phyloP scores from a whole-genome alignment of 2,113 vertebrate genomes.

The Clarias batrachus region DNA sequence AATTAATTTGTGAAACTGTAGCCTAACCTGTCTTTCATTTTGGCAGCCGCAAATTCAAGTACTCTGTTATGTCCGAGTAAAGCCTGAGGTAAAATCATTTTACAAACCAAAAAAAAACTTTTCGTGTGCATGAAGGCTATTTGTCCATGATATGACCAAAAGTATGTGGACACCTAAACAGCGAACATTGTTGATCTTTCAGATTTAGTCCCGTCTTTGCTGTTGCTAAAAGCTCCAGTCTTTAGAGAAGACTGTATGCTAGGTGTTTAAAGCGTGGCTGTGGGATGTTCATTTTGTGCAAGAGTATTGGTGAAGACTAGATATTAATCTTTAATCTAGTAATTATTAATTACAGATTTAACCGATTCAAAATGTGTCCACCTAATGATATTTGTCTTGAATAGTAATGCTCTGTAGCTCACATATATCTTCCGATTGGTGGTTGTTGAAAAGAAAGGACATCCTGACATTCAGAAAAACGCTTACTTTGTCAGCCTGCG shows the following conservation, averaged over 20 bases:
- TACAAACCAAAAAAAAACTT: neutral
- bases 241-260: neutral
- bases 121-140: conserved; percentile 22
- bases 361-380: no score
- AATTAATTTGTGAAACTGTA: neutral
- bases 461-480: no score
- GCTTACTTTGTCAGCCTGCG: no score
- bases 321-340: no score
- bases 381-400: no score
- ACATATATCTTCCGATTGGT: no score
- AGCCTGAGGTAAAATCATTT: conserved; percentile 48
- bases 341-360: no score
- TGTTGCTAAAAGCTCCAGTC: neutral
- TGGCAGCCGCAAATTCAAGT: conserved; percentile 49
- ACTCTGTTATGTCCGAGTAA: conserved; percentile 50
- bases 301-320: neutral
- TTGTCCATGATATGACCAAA: neutral
- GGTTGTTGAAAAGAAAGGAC: no score
- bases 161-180: neutral
- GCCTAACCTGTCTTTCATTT: conserved; percentile 44
- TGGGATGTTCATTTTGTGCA: neutral
- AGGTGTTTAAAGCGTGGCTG: neutral
- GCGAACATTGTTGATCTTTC: neutral
- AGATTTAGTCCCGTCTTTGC: neutral
- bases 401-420: no score